Evolutionary conservation across 2,888 invertebrate species (phyloP).

Genomic region (Cephus spinipes): DNA sequence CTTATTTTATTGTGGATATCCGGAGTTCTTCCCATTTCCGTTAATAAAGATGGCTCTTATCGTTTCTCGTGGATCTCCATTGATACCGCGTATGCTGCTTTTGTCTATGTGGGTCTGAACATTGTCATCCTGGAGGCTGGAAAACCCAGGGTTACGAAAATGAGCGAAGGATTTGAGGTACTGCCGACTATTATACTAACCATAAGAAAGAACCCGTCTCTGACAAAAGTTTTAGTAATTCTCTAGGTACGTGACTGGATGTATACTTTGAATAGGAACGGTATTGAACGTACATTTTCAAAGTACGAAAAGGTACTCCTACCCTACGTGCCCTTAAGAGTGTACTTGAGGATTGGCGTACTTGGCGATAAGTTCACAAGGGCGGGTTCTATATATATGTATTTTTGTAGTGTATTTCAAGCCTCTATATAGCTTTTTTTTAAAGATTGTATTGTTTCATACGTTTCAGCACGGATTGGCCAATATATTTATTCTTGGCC

Average conservation of each 20-base stretch:
- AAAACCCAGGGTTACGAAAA: neutral
- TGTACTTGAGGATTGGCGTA: neutral
- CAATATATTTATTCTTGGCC: neutral
- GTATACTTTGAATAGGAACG: neutral
- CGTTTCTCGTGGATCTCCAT: neutral
- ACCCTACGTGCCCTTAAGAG: neutral
- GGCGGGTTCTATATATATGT: neutral
- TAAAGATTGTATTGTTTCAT: neutral
- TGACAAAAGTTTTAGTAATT: neutral
- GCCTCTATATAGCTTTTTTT: neutral
- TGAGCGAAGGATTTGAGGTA: conserved; percentile 1
- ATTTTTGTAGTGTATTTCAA: neutral
- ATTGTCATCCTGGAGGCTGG: neutral
- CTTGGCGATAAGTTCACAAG: neutral
- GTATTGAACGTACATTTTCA: neutral
- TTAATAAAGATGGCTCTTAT: neutral
- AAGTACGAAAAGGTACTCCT: neutral
- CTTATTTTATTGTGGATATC: neutral
- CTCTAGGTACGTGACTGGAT: neutral
- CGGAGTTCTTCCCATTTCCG: neutral
- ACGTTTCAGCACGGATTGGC: neutral
- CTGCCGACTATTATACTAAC: neutral
- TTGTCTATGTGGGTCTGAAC: neutral
- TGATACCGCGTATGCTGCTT: neutral
- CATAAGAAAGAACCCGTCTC: neutral